Base-by-base conservation (phyloP, 2,888 invertebrate genomes). In the Callyntrura guangdongensis region DNA sequence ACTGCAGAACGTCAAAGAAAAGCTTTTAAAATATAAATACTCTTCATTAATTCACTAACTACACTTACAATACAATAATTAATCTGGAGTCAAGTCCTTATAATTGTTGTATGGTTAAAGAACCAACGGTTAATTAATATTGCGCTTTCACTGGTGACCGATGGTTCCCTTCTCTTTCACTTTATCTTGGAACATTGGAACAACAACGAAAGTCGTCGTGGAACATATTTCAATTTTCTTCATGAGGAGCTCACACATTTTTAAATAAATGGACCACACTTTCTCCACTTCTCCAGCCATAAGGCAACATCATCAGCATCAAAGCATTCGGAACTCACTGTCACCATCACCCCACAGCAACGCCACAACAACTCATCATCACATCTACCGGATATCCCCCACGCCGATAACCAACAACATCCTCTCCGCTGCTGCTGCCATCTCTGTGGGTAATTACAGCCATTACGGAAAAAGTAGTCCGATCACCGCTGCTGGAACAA, bases 241-340 rank as follows among this genome's bases (percentile, higher is more conserved):
- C 64, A 87, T 87, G 87, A 67, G 67, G 64, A n/a, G 81, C 82
- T n/a, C 59, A 69, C 45, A 25, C 27, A 69, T 59, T 72, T 69
- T 59, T 5, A 86, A 83, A 87, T 90, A 90, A 91, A 92, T 92
- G 92, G 92, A 92, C 86, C 91, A 91, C 74, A 83, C 91, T 59
- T 92, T 89, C 85, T 84, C 92, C 72, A 72, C 59, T 69, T 59
- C 91, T 77, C 90, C 87, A 89, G 90, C 88, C 90, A 83, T 82
- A 61, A 77, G 88, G 79, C 90, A 92, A 83, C 88, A 86, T 72
- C 91, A 90, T 86, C 83, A 85, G 9, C 49, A n/a, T n/a, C n/a
- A 88, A 72, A 88, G 67, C 87, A 59, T 88, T 77, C 81, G 82
- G 12, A 88, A 81, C 72, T 88, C 88, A 22, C 20, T 88, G 9